Percentiles rank a stretch among this genome's conserved stretches.
phyloP scores from a whole-genome alignment of 1,140 invertebrate species.

The Diachasmimorpha longicaudata region DNA sequence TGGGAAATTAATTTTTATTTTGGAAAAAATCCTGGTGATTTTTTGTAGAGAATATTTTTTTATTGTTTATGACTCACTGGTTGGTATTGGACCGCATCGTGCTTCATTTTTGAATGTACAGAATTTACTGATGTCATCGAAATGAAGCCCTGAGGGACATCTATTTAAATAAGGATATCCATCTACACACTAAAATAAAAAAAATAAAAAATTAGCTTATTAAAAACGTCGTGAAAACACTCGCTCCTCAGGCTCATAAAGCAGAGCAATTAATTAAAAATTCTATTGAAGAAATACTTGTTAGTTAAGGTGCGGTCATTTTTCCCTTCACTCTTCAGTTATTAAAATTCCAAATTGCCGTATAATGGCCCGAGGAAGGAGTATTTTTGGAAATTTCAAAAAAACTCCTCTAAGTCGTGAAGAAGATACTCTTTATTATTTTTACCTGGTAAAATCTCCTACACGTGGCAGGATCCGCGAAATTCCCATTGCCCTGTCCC shows the following conservation, averaged over 20 bases:
- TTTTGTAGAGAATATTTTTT: background rate
- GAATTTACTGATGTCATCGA: constrained; percentile 88
- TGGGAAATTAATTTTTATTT: too few relatives aligned
- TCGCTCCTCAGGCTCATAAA: background rate
- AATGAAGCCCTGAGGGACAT: constrained; percentile 88
- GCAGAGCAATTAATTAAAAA: too few relatives aligned
- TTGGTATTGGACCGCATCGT: constrained; percentile 85
- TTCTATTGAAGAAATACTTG: too few relatives aligned
- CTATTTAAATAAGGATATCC: constrained; percentile 84
- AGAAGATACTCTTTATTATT: too few relatives aligned
- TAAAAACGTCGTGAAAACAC: background rate
- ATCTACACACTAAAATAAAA: constrained; percentile 76
- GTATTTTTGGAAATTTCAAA: too few relatives aligned
- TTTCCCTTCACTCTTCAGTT: too few relatives aligned
- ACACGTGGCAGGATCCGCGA: constrained; percentile 87
- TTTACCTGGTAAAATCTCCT: constrained; percentile 85
- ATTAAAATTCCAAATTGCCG: too few relatives aligned
- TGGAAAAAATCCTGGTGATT: constrained; percentile 6
- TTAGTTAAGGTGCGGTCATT: too few relatives aligned
- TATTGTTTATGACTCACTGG: constrained; percentile 70
- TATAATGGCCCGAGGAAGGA: too few relatives aligned
- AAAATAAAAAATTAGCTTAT: background rate
- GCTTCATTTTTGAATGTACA: constrained; percentile 92
- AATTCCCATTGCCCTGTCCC: constrained; percentile 84
- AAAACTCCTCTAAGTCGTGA: too few relatives aligned